Conservation (phyloP, 2,888 invertebrate species). For the Sceliomorpha sp. region DNA sequence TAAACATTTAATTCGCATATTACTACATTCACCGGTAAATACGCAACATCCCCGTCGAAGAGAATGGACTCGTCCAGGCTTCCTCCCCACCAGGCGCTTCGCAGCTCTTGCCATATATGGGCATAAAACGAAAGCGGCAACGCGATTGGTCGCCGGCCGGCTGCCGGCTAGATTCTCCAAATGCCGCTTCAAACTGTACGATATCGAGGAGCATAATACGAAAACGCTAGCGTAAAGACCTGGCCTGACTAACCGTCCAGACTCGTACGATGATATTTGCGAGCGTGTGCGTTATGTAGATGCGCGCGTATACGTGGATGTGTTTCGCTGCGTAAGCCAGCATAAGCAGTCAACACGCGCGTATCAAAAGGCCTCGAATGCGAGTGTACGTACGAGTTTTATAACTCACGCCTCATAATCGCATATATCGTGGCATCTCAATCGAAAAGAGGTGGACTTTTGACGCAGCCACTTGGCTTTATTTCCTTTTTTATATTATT, state of each 20-base stretch:
- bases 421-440: conserved; percentile 15
- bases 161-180: conserved; percentile 81
- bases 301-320: conserved; percentile 7
- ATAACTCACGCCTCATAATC: conserved; percentile 12
- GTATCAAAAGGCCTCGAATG: conserved; percentile 14
- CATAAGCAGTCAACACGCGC: conserved; percentile 1
- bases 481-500: conserved; percentile 4
- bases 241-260: conserved; percentile 71
- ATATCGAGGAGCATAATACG: conserved; percentile 70
- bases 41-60: conserved; percentile 31
- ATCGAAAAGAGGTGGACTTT: conserved; percentile 14
- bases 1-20: too few relatives aligned
- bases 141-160: conserved; percentile 86
- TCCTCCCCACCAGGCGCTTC: conserved; percentile 82
- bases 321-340: conserved; percentile 19
- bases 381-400: conserved; percentile 30
- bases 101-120: conserved; percentile 91
- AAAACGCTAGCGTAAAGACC: conserved; percentile 68
- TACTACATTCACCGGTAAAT: conserved; percentile 9
- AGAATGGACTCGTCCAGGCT: conserved; percentile 76
- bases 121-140: conserved; percentile 86
- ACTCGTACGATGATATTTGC: conserved; percentile 40
- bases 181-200: conserved; percentile 80
- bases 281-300: conserved; percentile 27
- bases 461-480: conserved; percentile 6